Base-by-base conservation (phyloP, 2,888 invertebrate genomes). In the Ectobius pallidus region DNA sequence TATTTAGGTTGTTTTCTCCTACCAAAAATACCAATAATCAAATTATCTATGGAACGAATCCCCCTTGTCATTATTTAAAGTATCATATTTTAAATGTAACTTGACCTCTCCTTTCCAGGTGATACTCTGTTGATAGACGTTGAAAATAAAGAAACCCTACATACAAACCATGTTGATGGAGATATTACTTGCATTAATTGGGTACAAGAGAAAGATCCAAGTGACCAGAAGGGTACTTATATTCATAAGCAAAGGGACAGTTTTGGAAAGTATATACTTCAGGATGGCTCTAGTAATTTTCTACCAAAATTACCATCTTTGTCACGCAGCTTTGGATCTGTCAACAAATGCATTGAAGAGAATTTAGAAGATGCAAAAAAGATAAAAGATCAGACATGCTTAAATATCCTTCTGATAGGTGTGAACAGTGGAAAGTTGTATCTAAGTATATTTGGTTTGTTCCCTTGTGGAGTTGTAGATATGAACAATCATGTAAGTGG, bases 371-470 rank as follows among this genome's bases (percentile, higher is more conserved):
- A 75, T 73, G 85, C 87, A 1, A 90, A 90, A 80, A 87, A 89
- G 75, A 84, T 89, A 18, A 85, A 86, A 78, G 86, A 87, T 72
- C 89, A 89, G 77, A 86, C 81, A 70, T 87, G 87, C 76, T 84
- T 95, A 16, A 94, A 92, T 81, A 87, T 94, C 80, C 82, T 96
- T n/a, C 82, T 95, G 77, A 87, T 95, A 69, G 95, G 95, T 14
- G 91, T 93, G 80, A 88, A 88, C 69, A 87, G 88, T 76, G 94
- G 95, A 0, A 87, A 88, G 77, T 86, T 92, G 62, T 87, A 89
- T 81, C 85, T 96, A 79, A 91, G 91, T 80, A 90, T 95, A 3
- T 94, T 94, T 83, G 97, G 97, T 18, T 89, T 94, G 79, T 92
- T 95, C 79, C 91, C 92, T 27, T 92, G 93, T 81, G 93, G 93